Conservation (phyloP, 2,113 vertebrate genomes). For the Gallinago jamesoni region DNA sequence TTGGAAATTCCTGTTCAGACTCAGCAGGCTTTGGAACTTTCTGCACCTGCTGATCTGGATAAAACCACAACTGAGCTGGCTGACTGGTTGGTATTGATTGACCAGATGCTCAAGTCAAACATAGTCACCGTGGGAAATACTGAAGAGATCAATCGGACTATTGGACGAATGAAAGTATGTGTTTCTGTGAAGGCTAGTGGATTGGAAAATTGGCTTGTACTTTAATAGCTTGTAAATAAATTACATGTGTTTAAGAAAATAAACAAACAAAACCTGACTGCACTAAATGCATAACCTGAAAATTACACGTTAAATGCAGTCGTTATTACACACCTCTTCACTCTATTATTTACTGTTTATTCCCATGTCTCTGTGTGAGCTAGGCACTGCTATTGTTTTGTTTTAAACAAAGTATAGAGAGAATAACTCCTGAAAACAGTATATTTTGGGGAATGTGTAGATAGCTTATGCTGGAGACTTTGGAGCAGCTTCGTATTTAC, state of each 20-base stretch:
- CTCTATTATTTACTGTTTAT: neutral
- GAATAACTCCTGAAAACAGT: neutral
- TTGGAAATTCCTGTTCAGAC: constrained; percentile 74
- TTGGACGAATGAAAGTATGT: constrained; percentile 90
- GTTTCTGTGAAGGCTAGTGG: neutral
- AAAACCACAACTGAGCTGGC: constrained; percentile 90
- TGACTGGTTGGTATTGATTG: constrained; percentile 92
- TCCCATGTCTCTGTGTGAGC: neutral
- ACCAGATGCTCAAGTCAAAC: constrained; percentile 97
- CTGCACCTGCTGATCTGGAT: constrained; percentile 88
- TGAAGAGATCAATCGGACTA: constrained; percentile 90
- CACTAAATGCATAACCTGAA: neutral
- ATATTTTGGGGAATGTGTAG: neutral
- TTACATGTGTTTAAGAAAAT: neutral
- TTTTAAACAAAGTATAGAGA: neutral
- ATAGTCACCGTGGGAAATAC: constrained; percentile 93
- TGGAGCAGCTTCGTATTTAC: neutral
- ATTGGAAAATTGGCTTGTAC: neutral
- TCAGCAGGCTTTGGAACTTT: constrained; percentile 75
- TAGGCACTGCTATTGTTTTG: neutral
- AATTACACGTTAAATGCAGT: neutral
- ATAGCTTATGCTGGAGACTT: neutral
- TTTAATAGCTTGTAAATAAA: neutral
- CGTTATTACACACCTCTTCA: neutral
- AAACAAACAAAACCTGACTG: too few relatives aligned